phyloP scores from a whole-genome alignment of 2,888 invertebrate genomes.

The Leptogaster cylindrica region DNA sequence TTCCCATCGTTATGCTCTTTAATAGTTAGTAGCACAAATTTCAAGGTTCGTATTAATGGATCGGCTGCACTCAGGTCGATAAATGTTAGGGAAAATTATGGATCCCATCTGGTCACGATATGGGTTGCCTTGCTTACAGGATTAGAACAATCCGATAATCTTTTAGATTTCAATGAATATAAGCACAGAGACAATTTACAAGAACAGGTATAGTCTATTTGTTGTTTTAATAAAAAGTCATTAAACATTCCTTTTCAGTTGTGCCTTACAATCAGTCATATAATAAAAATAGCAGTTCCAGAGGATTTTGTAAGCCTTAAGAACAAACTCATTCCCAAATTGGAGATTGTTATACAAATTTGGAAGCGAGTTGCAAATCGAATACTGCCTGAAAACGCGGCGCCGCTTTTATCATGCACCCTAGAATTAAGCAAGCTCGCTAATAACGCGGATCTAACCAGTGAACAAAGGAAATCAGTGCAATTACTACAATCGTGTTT shows the following conservation, averaged over 20 bases:
- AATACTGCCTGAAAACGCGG: slow-evolving; percentile 58
- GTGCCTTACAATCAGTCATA: slow-evolving; percentile 76
- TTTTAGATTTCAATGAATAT: slow-evolving; percentile 83
- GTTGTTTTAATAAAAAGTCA: slow-evolving; percentile 36
- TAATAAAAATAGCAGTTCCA: slow-evolving; percentile 67
- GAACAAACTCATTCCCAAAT: slow-evolving; percentile 52
- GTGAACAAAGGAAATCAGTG: slow-evolving; percentile 50
- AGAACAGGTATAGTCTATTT: slow-evolving; percentile 82
- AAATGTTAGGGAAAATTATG: slow-evolving; percentile 69
- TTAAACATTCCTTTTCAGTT: slow-evolving; percentile 64
- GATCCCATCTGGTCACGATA: slow-evolving; percentile 66
- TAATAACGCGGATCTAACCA: slow-evolving; percentile 36
- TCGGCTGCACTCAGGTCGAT: slow-evolving; percentile 75
- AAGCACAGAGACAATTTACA: slow-evolving; percentile 85
- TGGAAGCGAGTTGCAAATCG: slow-evolving; percentile 60
- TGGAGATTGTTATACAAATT: slow-evolving; percentile 54
- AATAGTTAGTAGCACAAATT: slow-evolving; percentile 77
- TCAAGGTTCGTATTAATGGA: slow-evolving; percentile 90
- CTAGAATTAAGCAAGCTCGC: slow-evolving; percentile 49
- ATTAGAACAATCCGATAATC: slow-evolving; percentile 77
- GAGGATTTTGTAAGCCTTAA: slow-evolving; percentile 67
- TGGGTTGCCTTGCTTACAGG: slow-evolving; percentile 78
- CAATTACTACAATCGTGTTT: slow-evolving; percentile 50
- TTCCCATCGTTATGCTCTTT: slow-evolving; percentile 71
- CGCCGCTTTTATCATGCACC: slow-evolving; percentile 54